Evolutionary conservation across 2,113 vertebrate genomes (phyloP).

Genomic region (Chloropsis cyanopogon): DNA sequence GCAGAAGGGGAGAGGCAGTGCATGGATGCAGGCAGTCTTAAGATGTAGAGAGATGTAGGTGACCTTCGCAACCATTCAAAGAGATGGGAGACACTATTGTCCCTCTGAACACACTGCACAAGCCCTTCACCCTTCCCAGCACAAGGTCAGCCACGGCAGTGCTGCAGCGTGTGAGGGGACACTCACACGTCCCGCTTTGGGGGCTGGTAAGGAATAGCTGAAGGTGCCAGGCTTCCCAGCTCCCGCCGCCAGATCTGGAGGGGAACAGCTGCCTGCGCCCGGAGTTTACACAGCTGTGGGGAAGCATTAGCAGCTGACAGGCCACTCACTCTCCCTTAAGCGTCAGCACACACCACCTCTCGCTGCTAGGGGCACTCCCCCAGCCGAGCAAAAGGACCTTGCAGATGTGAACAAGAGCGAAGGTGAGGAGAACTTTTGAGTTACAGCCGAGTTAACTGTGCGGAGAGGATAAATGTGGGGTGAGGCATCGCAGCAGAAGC

Average conservation of each 20-base stretch:
- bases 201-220: background rate
- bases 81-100: background rate
- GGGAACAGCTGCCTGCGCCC: constrained; percentile 45
- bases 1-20: background rate
- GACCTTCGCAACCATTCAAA: background rate
- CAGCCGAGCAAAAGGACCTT: background rate
- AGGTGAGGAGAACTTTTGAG: background rate
- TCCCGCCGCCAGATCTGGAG: background rate
- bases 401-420: background rate
- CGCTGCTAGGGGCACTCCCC: background rate
- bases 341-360: background rate
- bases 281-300: constrained; percentile 53
- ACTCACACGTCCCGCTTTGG: accelerated
- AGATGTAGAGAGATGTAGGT: background rate
- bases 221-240: constrained; percentile 30
- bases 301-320: constrained; percentile 55
- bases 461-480: accelerated
- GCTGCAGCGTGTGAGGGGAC: background rate
- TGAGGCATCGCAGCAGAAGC: background rate
- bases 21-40: background rate
- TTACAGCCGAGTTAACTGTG: background rate
- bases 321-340: background rate
- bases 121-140: background rate
- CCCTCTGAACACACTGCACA: background rate
- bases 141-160: background rate